These are phyloP conservation scores for Pimephales promelas DNA, from an alignment of 2,113 vertebrate genomes.

Conservation along the genomic window DNA sequence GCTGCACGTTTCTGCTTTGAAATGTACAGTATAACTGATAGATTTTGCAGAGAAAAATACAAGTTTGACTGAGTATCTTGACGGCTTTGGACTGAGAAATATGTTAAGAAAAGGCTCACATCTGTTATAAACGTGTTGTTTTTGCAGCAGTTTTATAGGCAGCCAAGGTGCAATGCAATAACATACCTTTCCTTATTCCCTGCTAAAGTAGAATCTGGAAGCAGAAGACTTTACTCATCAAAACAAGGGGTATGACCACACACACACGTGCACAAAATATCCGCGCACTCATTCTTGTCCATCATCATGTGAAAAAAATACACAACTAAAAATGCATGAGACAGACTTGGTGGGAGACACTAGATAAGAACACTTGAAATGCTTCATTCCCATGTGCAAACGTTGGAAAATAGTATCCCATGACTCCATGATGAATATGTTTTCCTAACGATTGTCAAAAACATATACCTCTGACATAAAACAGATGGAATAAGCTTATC, in stretches of 20 bases:
- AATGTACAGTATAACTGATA: neutral
- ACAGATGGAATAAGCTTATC: neutral
- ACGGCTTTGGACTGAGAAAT: neutral
- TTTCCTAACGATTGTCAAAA: neutral
- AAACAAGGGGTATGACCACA: neutral
- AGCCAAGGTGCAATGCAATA: neutral
- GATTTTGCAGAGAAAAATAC: neutral
- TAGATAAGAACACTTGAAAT: neutral
- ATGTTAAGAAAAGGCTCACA: neutral
- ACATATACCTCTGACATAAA: neutral
- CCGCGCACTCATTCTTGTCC: neutral
- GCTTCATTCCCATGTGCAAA: slow-evolving; percentile 1
- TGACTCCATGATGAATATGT: neutral
- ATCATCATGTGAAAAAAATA: neutral
- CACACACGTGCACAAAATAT: neutral
- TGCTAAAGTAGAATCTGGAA: neutral
- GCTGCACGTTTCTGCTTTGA: neutral
- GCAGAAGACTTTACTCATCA: neutral
- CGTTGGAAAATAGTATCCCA: neutral
- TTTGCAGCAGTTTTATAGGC: slow-evolving; percentile 19
- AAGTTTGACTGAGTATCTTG: neutral
- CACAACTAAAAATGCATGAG: neutral
- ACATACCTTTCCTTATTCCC: neutral
- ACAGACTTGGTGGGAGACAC: neutral
- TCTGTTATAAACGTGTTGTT: slow-evolving; percentile 9